phyloP scores from a whole-genome alignment of 2,113 vertebrate genomes.

The cattle (Bos taurus) region DNA sequence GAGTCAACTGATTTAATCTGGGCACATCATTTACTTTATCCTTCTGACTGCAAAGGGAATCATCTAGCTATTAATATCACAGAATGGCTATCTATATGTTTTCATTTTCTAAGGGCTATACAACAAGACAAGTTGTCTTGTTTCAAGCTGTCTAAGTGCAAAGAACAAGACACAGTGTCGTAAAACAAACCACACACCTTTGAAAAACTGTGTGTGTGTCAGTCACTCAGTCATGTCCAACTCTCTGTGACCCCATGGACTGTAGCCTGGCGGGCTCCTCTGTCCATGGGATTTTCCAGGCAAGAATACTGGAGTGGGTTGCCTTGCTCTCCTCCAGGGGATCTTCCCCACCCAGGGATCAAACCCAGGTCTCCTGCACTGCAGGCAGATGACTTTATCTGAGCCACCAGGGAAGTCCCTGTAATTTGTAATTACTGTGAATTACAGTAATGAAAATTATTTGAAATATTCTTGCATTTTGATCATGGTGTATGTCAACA shows the following conservation, averaged over 20 bases:
- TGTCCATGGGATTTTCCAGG: background rate
- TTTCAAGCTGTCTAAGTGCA: background rate
- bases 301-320: background rate
- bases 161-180: background rate
- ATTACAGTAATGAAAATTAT: background rate
- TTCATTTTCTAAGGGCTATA: background rate
- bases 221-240: background rate
- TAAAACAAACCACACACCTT: background rate
- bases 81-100: background rate
- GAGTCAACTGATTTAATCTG: background rate
- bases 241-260: background rate
- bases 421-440: background rate
- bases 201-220: background rate
- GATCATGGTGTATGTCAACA: background rate
- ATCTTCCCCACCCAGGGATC: background rate
- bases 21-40: background rate
- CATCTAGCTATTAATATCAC: background rate
- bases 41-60: background rate
- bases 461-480: background rate
- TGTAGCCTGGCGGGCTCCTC: background rate
- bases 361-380: background rate
- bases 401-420: background rate
- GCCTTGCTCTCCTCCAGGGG: background rate
- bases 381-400: background rate
- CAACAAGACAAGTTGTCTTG: background rate